Evolutionary conservation across 2,888 invertebrate species (phyloP).

Genomic region (Hoplodrina blanda): DNA sequence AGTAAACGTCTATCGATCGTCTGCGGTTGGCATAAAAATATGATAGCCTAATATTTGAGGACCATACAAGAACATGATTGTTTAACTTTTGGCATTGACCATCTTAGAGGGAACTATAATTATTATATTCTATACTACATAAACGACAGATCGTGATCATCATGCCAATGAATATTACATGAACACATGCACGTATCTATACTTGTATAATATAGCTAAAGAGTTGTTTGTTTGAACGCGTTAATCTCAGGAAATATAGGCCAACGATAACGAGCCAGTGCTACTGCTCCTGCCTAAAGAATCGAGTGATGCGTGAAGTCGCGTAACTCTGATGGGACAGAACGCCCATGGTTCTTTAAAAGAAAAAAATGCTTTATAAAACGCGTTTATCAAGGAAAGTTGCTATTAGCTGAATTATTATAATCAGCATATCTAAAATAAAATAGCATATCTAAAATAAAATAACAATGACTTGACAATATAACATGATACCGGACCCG

Average conservation of each 20-base stretch:
- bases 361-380: too few species aligned
- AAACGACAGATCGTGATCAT: slow-evolving; percentile 8
- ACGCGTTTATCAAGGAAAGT: too few species aligned
- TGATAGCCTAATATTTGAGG: slow-evolving; percentile 10
- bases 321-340: too few species aligned
- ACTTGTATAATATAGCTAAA: too few species aligned
- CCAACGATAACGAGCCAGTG: too few species aligned
- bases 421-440: slow-evolving; percentile 23
- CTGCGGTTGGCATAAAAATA: slow-evolving; percentile 6
- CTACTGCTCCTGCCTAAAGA: too few species aligned
- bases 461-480: slow-evolving; percentile 36
- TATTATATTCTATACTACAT: not conserved
- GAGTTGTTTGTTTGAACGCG: too few species aligned
- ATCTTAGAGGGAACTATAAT: not conserved
- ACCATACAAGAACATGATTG: slow-evolving; percentile 7
- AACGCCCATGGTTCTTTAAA: too few species aligned
- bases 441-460: slow-evolving; percentile 29
- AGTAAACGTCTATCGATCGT: slow-evolving; percentile 3
- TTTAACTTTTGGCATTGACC: slow-evolving; percentile 21
- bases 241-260: too few species aligned
- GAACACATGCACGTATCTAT: slow-evolving; percentile 4
- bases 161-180: slow-evolving; percentile 1
- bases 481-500: slow-evolving; percentile 21
- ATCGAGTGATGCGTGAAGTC: too few species aligned
- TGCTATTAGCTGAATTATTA: too few species aligned